Percentiles rank a stretch among this genome's conserved stretches.
Evolutionary conservation across 2,888 invertebrate species (phyloP).

Genomic region (Drosophila colorata): DNA sequence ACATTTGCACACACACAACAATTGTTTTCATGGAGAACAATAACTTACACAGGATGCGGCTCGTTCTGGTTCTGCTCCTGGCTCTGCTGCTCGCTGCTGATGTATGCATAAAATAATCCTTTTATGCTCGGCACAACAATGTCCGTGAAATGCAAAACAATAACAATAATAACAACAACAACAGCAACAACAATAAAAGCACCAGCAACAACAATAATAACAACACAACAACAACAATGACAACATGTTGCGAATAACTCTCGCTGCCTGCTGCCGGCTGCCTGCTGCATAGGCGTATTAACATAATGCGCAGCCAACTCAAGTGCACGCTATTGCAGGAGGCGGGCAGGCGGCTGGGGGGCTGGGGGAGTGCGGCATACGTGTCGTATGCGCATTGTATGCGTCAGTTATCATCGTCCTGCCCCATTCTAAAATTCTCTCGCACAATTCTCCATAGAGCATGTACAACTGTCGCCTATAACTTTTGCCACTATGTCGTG

Average conservation of each 20-base stretch:
- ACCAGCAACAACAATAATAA: constrained; percentile 38
- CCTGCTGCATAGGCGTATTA: constrained; percentile 67
- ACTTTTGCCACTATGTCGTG: constrained; percentile 44
- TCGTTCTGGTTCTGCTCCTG: constrained; percentile 49
- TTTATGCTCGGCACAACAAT: constrained; percentile 80
- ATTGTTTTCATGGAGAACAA: constrained; percentile 79
- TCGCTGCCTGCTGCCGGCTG: constrained; percentile 22
- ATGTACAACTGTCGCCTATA: constrained; percentile 68
- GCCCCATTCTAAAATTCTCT: constrained; percentile 9
- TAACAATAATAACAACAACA: constrained; percentile 71
- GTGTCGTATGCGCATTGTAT: constrained; percentile 71
- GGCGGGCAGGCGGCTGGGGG: background rate
- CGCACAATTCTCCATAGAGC: constrained; percentile 28
- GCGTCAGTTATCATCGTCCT: constrained; percentile 40
- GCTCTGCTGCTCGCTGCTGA: constrained; percentile 60
- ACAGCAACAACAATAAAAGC: constrained; percentile 34
- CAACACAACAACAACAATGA: constrained; percentile 47
- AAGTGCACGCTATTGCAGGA: constrained; percentile 49
- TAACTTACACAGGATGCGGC: constrained; percentile 79
- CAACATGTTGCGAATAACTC: constrained; percentile 56
- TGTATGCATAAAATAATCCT: constrained; percentile 82
- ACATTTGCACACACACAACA: constrained; percentile 65
- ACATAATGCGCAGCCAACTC: constrained; percentile 80
- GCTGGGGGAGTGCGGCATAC: constrained; percentile 42
- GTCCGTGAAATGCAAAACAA: constrained; percentile 82